Evolutionary conservation across 2,113 vertebrate genomes (phyloP).

Genomic region (Bos javanicus): DNA sequence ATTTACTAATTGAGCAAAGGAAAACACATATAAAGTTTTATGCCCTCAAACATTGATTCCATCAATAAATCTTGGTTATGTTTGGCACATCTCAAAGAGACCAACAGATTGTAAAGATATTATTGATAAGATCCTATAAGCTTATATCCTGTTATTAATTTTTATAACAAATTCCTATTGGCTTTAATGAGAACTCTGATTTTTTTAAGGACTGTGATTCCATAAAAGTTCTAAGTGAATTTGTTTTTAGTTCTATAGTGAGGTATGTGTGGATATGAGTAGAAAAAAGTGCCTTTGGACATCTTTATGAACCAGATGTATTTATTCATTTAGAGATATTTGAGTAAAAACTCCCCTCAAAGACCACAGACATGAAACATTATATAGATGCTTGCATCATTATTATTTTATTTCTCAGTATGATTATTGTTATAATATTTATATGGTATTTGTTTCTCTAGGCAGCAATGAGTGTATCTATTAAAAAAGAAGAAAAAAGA

Average conservation of each 20-base stretch:
- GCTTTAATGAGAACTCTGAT: constrained; percentile 19
- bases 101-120: constrained; percentile 55
- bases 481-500: neutral
- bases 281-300: constrained; percentile 28
- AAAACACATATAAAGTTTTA: constrained; percentile 59
- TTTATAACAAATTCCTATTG: constrained; percentile 40
- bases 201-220: neutral
- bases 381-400: constrained; percentile 3
- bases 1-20: constrained; percentile 68
- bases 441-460: constrained; percentile 5
- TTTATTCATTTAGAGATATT: constrained; percentile 28
- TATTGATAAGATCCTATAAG: constrained; percentile 51
- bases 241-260: constrained; percentile 39
- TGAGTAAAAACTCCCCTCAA: constrained; percentile 26
- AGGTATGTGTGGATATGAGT: constrained; percentile 2
- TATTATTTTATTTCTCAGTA: constrained; percentile 8
- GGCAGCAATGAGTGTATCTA: neutral
- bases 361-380: constrained; percentile 8
- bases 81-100: constrained; percentile 60
- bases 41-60: neutral
- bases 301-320: constrained; percentile 41
- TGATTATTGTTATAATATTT: neutral
- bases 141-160: constrained; percentile 47
- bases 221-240: constrained; percentile 52
- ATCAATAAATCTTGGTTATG: constrained; percentile 53